Conservation (phyloP, 2,797 vertebrate species). For the Hypotaenidia okinawae region DNA sequence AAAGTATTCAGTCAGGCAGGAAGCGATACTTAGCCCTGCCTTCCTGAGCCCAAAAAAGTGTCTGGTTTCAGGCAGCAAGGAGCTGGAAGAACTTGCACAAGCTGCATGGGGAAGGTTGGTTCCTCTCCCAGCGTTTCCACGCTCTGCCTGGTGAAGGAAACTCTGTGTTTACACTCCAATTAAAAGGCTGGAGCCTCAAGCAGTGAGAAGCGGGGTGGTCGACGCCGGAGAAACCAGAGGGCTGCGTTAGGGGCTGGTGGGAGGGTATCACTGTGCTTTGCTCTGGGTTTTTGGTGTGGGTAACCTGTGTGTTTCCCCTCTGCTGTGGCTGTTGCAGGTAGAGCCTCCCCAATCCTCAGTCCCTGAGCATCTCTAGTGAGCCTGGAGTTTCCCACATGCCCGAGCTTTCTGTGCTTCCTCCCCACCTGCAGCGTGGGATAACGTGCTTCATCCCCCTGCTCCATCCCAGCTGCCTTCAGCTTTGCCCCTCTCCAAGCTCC, state of each 20-base stretch:
- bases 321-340: not conserved
- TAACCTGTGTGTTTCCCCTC: not conserved
- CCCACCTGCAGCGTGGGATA: not conserved
- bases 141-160: not conserved
- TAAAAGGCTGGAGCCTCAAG: not conserved
- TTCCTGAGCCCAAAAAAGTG: not conserved
- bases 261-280: rapidly evolving
- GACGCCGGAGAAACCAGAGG: no score
- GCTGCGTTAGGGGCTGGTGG: not conserved
- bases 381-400: rapidly evolving
- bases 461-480: not conserved
- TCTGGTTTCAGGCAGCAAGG: not conserved
- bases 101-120: not conserved
- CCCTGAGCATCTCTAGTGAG: not conserved
- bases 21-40: not conserved
- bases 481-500: not conserved
- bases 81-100: not conserved
- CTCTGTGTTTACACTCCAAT: not conserved
- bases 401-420: not conserved
- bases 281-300: not conserved
- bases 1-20: slow-evolving; percentile 16
- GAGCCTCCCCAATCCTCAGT: rapidly evolving
- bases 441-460: rapidly evolving
- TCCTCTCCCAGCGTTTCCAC: rapidly evolving
- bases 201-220: not conserved